phyloP scores from a whole-genome alignment of 2,888 invertebrate genomes.

The Epiblema foenella region DNA sequence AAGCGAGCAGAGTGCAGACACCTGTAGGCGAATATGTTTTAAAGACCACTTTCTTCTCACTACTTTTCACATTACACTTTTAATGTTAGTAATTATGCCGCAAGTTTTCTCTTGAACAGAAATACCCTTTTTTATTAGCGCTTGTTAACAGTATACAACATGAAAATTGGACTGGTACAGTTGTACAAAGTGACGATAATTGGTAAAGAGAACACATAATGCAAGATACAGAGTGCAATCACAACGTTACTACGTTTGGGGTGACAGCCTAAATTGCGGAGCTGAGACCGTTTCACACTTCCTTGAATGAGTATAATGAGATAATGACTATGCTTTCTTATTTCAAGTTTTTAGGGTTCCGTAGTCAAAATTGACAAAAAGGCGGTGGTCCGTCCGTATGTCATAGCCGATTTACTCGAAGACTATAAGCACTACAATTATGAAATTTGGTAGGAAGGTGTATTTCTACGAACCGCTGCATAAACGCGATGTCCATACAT shows the following conservation, averaged over 20 bases:
- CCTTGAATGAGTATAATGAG: too few relatives aligned
- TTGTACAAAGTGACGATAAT: conserved; percentile 23
- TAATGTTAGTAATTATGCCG: conserved; percentile 20
- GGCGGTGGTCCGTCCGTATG: too few relatives aligned
- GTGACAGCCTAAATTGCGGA: conserved; percentile 24
- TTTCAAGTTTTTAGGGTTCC: conserved; percentile 1
- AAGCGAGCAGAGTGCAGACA: neutral
- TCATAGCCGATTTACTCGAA: too few relatives aligned
- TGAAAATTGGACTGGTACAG: conserved; percentile 21
- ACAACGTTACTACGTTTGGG: conserved; percentile 3
- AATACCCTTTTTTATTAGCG: conserved; percentile 26
- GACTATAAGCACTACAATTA: too few relatives aligned
- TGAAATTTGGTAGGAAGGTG: too few relatives aligned
- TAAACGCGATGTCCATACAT: too few relatives aligned
- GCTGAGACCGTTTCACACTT: conserved; percentile 13
- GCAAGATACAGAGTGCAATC: conserved; percentile 1
- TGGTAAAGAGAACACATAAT: conserved; percentile 15
- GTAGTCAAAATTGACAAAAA: neutral
- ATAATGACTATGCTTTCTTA: conserved; percentile 2
- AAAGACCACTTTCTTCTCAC: neutral
- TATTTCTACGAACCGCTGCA: too few relatives aligned
- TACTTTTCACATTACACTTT: neutral
- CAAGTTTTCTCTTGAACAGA: conserved; percentile 16
- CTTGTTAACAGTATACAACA: conserved; percentile 30
- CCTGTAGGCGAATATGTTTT: conserved; percentile 16